Percentiles rank a stretch among this genome's conserved stretches.
phyloP scores from a whole-genome alignment of 1,140 invertebrate genomes.

The Calliphora vicina region DNA sequence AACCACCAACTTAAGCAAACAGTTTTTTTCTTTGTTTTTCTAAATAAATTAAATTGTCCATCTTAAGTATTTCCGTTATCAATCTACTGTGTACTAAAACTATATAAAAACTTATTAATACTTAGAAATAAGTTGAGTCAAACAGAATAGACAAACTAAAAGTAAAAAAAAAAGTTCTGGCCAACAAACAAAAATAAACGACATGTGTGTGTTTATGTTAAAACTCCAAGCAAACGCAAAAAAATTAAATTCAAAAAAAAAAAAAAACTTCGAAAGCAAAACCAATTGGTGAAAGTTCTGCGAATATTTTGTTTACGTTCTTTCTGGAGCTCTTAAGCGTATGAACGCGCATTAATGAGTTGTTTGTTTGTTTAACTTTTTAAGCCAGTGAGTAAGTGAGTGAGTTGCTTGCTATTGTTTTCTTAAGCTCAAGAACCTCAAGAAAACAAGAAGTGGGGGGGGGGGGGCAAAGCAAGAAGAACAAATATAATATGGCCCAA shows the following conservation, averaged over 20 bases:
- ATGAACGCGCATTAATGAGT: neutral
- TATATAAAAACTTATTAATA: neutral
- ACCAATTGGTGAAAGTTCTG: conserved; percentile 63
- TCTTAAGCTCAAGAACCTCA: no score
- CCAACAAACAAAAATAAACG: neutral
- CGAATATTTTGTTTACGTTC: conserved; percentile 51
- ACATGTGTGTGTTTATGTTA: neutral
- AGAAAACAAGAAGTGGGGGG: neutral
- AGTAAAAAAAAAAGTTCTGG: neutral
- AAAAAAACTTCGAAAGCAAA: conserved; percentile 38
- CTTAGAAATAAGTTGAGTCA: neutral
- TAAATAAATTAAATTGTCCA: neutral
- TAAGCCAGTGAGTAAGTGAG: neutral
- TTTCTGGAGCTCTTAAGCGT: conserved; percentile 46
- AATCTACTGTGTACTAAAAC: neutral
- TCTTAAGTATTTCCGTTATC: neutral
- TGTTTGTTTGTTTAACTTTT: conserved; percentile 28
- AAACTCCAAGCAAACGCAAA: neutral
- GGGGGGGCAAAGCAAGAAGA: no score
- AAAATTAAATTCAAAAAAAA: neutral
- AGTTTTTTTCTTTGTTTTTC: no score
- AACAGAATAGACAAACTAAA: neutral
- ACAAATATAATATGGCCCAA: neutral
- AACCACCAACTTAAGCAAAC: no score
- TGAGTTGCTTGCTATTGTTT: neutral